Conservation (phyloP, 2,113 vertebrate genomes). For the Silurus glanis region DNA sequence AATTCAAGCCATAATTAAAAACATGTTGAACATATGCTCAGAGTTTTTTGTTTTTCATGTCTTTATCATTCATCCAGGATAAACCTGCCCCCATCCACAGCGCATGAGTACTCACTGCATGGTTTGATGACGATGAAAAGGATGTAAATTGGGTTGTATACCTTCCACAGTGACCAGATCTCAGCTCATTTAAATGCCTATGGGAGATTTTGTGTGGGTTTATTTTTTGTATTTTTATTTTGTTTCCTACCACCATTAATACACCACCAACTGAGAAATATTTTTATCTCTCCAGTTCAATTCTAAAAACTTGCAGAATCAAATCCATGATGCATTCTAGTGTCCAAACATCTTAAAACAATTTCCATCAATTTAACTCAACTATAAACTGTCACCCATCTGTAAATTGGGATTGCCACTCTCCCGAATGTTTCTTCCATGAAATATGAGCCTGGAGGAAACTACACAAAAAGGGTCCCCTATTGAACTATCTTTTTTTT, state of each 20-base stretch:
- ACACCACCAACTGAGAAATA: neutral
- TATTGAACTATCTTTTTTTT: constrained; percentile 12
- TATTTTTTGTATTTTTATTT: no score
- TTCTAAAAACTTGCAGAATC: neutral
- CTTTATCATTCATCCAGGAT: neutral
- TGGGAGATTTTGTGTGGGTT: neutral
- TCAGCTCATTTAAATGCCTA: neutral
- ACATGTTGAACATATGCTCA: neutral
- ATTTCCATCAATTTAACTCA: neutral
- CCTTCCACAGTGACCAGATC: neutral
- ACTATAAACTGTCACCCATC: neutral
- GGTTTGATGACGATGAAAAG: neutral
- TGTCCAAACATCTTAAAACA: neutral
- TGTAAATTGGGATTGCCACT: neutral
- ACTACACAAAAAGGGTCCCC: constrained; percentile 39
- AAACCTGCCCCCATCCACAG: neutral
- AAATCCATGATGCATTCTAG: neutral
- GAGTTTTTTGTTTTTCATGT: neutral
- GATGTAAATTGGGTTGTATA: neutral
- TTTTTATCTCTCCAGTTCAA: neutral
- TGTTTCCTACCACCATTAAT: neutral
- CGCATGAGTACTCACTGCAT: no score
- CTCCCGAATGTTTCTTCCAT: neutral
- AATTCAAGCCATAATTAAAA: neutral
- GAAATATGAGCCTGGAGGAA: constrained; percentile 20